These are phyloP conservation scores for Fopius arisanus DNA, from an alignment of 1,140 invertebrate genomes.

Conservation along the genomic window DNA sequence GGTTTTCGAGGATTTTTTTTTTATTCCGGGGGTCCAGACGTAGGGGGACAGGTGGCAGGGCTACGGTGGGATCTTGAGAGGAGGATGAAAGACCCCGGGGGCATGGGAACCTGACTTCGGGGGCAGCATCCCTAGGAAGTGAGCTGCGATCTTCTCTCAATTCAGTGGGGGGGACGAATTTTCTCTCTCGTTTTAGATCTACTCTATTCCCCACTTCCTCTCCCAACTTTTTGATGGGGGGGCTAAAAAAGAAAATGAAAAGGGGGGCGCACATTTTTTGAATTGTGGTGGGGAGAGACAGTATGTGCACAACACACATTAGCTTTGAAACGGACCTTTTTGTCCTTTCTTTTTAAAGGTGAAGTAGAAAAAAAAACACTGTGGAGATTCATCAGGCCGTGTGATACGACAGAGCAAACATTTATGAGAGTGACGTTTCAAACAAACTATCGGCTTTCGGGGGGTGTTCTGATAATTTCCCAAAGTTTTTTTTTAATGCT, in stretches of 20 bases:
- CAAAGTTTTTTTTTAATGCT: not conserved
- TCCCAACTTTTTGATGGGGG: not conserved
- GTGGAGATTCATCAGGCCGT: constrained; percentile 23
- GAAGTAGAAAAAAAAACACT: not conserved
- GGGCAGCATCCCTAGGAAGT: constrained; percentile 63
- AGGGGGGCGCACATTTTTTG: not conserved
- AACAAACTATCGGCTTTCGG: constrained; percentile 8
- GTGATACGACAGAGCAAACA: constrained; percentile 19
- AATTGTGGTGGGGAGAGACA: not conserved
- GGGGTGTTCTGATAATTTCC: not conserved
- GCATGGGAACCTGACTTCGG: constrained; percentile 64
- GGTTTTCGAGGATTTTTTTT: constrained; percentile 6
- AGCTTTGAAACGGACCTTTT: not conserved
- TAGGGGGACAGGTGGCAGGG: constrained; percentile 61
- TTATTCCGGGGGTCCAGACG: constrained; percentile 48
- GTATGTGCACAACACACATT: constrained; percentile 3
- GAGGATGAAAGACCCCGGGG: constrained; percentile 34
- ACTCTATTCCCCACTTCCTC: not conserved
- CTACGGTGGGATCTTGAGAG: constrained; percentile 36
- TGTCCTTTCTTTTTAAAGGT: not conserved
- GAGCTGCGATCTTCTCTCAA: constrained; percentile 30
- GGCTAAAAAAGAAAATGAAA: not conserved
- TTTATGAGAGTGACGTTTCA: constrained; percentile 1
- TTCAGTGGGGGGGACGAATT: constrained; percentile 4
- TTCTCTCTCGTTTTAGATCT: not conserved